Evolutionary conservation across 2,113 vertebrate genomes (phyloP).

Genomic region (Sturnira hondurensis): DNA sequence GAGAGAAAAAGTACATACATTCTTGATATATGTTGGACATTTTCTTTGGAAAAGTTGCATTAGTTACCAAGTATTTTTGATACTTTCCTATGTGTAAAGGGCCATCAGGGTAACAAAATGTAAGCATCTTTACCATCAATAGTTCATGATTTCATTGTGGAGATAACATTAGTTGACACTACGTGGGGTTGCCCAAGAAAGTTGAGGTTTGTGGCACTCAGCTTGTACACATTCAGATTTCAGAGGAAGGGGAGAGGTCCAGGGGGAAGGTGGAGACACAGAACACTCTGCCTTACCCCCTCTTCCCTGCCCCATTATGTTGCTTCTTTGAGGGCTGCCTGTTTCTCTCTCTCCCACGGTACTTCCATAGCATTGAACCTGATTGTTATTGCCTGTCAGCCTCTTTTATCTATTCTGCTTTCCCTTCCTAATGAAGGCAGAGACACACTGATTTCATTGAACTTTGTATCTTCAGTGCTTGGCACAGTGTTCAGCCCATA

Average conservation of each 20-base stretch:
- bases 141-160: background rate
- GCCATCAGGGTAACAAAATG: background rate
- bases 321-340: background rate
- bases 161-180: background rate
- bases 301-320: background rate
- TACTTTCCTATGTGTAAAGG: background rate
- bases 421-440: background rate
- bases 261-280: no score
- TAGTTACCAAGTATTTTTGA: background rate
- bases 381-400: background rate
- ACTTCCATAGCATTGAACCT: background rate
- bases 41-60: background rate
- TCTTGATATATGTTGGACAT: background rate
- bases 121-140: background rate
- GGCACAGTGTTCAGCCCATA: background rate
- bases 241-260: background rate
- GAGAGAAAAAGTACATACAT: background rate
- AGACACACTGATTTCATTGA: background rate
- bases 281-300: rapidly evolving
- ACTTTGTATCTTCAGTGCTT: background rate
- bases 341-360: background rate
- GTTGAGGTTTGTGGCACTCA: background rate
- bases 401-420: background rate
- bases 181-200: background rate
- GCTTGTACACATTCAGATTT: no score